Evolutionary conservation across 2,888 invertebrate species (phyloP).

Genomic region (Nomada goodeniana): DNA sequence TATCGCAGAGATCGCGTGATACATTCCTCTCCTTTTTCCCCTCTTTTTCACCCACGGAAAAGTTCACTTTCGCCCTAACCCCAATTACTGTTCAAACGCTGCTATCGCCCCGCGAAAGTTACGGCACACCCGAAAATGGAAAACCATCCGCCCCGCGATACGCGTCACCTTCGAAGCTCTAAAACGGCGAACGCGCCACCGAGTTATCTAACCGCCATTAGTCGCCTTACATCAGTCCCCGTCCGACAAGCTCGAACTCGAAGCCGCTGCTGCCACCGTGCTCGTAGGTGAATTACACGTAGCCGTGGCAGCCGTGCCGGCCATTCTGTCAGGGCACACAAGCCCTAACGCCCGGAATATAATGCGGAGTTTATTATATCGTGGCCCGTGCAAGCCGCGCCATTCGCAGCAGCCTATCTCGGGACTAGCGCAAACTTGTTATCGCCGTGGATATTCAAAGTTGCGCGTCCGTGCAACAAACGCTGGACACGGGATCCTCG

Average conservation of each 20-base stretch:
- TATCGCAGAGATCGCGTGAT: no score
- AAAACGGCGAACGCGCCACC: neutral
- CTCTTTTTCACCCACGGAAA: no score
- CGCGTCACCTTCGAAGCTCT: neutral
- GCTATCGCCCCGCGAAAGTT: no score
- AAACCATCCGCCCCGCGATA: neutral
- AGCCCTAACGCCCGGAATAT: constrained; percentile 69
- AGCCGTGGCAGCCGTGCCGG: neutral
- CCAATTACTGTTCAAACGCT: no score
- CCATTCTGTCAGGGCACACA: constrained; percentile 10
- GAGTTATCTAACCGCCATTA: constrained; percentile 41
- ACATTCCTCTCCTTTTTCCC: no score
- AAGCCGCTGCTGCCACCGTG: neutral
- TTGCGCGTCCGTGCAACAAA: constrained; percentile 24
- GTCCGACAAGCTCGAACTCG: constrained; percentile 12
- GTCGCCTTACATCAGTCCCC: constrained; percentile 7
- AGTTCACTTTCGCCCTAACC: no score
- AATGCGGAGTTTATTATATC: constrained; percentile 79
- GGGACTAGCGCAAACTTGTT: constrained; percentile 67
- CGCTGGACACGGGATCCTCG: constrained; percentile 34
- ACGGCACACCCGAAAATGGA: neutral
- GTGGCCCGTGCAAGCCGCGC: constrained; percentile 20
- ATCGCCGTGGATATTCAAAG: constrained; percentile 58
- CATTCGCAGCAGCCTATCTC: constrained; percentile 51
- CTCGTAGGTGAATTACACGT: constrained; percentile 38